Evolutionary conservation across 2,113 vertebrate species (phyloP), one percentile per base, ranked within the genome.

Genomic region (Zosterops borbonicus): DNA sequence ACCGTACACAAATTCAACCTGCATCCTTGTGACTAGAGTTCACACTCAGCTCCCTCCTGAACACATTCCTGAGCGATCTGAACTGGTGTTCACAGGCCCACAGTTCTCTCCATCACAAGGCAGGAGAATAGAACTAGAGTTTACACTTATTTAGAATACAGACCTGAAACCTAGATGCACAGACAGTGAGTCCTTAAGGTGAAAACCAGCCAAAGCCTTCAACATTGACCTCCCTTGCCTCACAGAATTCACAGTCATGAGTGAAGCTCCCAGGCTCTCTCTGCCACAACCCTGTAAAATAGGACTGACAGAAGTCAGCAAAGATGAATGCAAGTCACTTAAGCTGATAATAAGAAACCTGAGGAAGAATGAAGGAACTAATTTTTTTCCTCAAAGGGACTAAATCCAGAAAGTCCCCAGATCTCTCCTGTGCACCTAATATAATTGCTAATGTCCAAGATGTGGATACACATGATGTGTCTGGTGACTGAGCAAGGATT

Each of bases 401-500:
- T 39, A 46, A 39, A 56, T 59, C 12, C 25, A 83, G 23, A 33
- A 79, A 82, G 53, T 17, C 9, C 13, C 15, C 53, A 71, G 14
- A 56, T 39, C 33, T 85, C 35, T 83, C 27, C 19, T 55, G 7
- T 11, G 14, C 33, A 35, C 23, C 33, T 2, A 2, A 74, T 37
- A 20, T 2, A 78, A 79, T 9, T 47, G 47, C 33, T 52, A 7
- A 56, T 11, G 29, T 24, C 50, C 27, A 33, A 60, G 18, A 56
- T 18, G 33, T 0, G 2, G 31, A 63, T n/a, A 56, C 14, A 52
- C 9, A 9, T 24, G 21, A 42, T 1, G 2, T 17, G 24, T 35
- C 19, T 23, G 31, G 22, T 16, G 27, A 65, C 47, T 68, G 12
- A 82, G 21, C 23, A 55, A 50, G 39, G 46, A 76, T 27, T 9